These are phyloP conservation scores for Drosophila yakuba DNA, from an alignment of 1,140 invertebrate species.

Conservation along the genomic window DNA sequence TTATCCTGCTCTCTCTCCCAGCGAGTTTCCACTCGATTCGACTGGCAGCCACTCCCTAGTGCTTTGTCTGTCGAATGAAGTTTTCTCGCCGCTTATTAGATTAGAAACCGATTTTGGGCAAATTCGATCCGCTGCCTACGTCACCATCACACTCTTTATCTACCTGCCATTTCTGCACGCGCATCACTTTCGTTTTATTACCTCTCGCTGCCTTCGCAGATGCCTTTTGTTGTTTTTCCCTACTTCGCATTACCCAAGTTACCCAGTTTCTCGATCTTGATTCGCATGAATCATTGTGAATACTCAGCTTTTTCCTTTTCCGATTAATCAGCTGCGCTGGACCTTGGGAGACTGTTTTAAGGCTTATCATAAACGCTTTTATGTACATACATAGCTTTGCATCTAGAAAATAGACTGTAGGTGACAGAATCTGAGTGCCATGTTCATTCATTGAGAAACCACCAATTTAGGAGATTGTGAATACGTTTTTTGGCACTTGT, in stretches of 20 bases:
- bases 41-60: constrained; percentile 65
- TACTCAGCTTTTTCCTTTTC: constrained; percentile 10
- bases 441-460: constrained; percentile 6
- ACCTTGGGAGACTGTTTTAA: constrained; percentile 56
- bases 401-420: constrained; percentile 45
- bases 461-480: constrained; percentile 18
- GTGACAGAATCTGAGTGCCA: constrained; percentile 17
- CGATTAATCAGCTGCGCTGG: constrained; percentile 57
- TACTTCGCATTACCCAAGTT: constrained; percentile 34
- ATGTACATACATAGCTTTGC: constrained; percentile 5
- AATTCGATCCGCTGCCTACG: constrained; percentile 27
- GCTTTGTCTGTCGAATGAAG: constrained; percentile 36
- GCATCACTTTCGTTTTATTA: constrained; percentile 73
- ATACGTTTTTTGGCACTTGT: constrained; percentile 10
- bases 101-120: constrained; percentile 29
- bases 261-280: constrained; percentile 40
- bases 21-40: constrained; percentile 33
- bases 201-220: constrained; percentile 26
- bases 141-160: constrained; percentile 32
- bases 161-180: constrained; percentile 43
- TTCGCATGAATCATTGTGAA: constrained; percentile 31
- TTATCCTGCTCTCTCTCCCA: constrained; percentile 43
- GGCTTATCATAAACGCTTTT: constrained; percentile 59
- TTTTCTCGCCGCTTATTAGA: constrained; percentile 1
- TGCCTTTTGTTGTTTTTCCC: constrained; percentile 23